Conservation (phyloP, 2,888 invertebrate species). For the Agrochola macilenta region DNA sequence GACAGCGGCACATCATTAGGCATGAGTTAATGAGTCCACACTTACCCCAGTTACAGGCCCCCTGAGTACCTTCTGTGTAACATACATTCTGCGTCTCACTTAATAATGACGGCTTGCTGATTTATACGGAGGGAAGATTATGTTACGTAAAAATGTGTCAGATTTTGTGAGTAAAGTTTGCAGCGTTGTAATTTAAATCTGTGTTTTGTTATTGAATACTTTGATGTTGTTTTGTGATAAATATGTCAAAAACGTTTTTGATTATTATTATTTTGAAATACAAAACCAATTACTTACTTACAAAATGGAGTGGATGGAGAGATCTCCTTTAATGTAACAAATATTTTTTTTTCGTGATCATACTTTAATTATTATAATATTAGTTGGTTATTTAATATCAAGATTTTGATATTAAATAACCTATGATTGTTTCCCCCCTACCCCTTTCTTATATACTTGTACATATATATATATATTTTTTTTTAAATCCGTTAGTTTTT, state of each 20-base stretch:
- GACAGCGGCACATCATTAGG: conserved; percentile 79
- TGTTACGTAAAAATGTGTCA: conserved; percentile 21
- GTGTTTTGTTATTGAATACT: background rate
- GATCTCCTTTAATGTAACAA: too few relatives aligned
- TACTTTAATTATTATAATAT: too few relatives aligned
- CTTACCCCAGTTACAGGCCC: conserved; percentile 65
- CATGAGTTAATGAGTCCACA: conserved; percentile 79
- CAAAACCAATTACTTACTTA: background rate
- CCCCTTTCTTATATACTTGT: too few relatives aligned
- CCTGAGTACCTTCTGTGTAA: conserved; percentile 57
- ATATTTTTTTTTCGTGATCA: too few relatives aligned
- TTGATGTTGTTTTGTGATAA: background rate
- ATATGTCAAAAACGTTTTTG: background rate
- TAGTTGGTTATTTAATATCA: too few relatives aligned
- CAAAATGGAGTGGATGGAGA: too few relatives aligned
- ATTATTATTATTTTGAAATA: background rate
- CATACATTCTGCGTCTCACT: conserved; percentile 56
- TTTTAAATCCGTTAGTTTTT: too few relatives aligned
- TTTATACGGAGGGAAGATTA: conserved; percentile 20
- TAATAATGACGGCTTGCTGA: conserved; percentile 56
- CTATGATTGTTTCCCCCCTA: too few relatives aligned
- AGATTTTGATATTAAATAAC: too few relatives aligned
- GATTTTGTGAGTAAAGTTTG: conserved; percentile 3
- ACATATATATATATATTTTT: too few relatives aligned
- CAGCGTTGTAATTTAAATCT: background rate